A percentile compares a stretch with the other conserved stretches of the same genome.
Evolutionary conservation across 1,140 invertebrate genomes (phyloP).

Genomic region (Scylla paramamosain): DNA sequence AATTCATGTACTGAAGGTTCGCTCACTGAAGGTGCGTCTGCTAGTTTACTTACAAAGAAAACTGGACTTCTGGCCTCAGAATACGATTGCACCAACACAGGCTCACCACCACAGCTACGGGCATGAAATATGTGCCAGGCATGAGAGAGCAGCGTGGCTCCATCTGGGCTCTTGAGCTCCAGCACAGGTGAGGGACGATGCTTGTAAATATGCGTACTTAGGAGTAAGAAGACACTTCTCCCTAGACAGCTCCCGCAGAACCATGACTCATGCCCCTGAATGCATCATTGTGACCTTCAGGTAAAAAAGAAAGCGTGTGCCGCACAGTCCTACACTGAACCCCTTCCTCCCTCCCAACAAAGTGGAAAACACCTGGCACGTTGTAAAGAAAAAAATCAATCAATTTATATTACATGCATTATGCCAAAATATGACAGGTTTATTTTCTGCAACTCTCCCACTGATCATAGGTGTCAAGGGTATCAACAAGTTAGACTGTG

Average conservation of each 20-base stretch:
- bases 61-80: background rate
- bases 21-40: background rate
- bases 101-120: too few species aligned
- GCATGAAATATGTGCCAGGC: background rate
- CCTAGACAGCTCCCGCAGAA: background rate
- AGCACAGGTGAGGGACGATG: background rate
- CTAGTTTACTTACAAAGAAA: background rate
- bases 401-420: background rate
- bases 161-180: background rate
- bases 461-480: background rate
- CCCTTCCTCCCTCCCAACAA: too few species aligned
- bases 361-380: background rate
- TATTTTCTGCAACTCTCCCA: background rate
- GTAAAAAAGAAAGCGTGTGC: background rate
- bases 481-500: background rate
- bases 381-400: background rate
- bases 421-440: background rate
- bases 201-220: background rate
- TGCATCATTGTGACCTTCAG: slow-evolving; percentile 7
- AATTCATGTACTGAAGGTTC: background rate
- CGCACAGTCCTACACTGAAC: too few species aligned
- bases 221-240: background rate
- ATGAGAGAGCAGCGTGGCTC: background rate
- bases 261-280: background rate
- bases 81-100: background rate